Evolutionary conservation across 2,113 vertebrate genomes (phyloP).

Genomic region (Oreocharis arfaki): DNA sequence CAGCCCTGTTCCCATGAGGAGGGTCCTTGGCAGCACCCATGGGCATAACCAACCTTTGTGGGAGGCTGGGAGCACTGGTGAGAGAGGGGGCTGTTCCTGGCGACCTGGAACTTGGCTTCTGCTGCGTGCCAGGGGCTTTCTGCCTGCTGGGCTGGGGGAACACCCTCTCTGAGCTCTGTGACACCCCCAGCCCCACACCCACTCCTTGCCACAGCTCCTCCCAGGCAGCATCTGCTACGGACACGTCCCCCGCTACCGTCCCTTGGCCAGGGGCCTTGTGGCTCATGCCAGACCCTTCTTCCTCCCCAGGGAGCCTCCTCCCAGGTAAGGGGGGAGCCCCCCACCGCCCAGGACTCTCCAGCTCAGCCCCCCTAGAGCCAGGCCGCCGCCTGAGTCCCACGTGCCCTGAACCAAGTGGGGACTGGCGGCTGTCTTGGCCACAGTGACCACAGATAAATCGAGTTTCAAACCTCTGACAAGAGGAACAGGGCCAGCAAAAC

Average conservation of each 20-base stretch:
- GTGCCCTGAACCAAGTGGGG: neutral
- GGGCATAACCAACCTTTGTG: neutral
- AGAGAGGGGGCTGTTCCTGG: neutral
- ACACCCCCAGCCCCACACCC: too few relatives aligned
- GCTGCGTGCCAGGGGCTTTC: too few relatives aligned
- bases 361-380: neutral
- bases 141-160: too few relatives aligned
- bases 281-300: neutral
- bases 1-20: neutral
- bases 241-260: accelerated
- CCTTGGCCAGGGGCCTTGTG: neutral
- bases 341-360: neutral
- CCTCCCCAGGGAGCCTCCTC: neutral
- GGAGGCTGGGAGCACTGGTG: too few relatives aligned
- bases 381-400: neutral
- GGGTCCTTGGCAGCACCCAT: neutral
- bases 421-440: neutral
- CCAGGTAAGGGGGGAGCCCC: neutral
- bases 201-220: neutral
- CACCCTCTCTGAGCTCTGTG: neutral
- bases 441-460: neutral
- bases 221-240: neutral
- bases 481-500: neutral
- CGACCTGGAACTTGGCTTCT: neutral
- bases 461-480: neutral